phyloP scores from a whole-genome alignment of 2,888 invertebrate species.

The Melanophora roralis region DNA sequence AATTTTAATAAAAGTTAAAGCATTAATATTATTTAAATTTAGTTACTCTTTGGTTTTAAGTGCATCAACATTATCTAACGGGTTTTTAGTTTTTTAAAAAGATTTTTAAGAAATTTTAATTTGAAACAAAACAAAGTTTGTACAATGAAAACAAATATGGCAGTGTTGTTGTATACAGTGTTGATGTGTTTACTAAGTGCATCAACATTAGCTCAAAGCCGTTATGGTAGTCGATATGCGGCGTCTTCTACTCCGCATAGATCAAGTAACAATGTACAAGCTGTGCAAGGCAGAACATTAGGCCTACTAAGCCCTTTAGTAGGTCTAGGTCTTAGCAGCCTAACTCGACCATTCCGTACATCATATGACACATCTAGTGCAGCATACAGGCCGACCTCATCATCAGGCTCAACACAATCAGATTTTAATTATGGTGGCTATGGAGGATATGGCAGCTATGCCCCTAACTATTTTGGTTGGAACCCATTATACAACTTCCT shows the following conservation, averaged over 20 bases:
- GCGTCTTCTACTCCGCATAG: background rate
- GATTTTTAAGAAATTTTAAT: background rate
- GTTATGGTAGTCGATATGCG: constrained; percentile 6
- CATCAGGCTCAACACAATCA: background rate
- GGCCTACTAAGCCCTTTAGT: constrained; percentile 48
- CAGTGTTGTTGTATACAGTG: background rate
- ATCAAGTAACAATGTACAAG: constrained; percentile 7
- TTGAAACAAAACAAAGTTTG: background rate
- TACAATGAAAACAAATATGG: constrained; percentile 15
- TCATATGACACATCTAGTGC: constrained; percentile 21
- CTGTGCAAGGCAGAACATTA: constrained; percentile 57
- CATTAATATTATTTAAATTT: background rate
- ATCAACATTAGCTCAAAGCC: constrained; percentile 30
- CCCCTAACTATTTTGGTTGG: background rate
- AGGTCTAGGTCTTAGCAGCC: constrained; percentile 21
- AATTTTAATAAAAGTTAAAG: constrained; percentile 26
- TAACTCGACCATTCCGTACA: background rate
- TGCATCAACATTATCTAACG: background rate
- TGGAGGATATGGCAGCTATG: constrained; percentile 18
- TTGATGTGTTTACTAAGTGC: background rate
- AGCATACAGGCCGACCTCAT: constrained; percentile 9
- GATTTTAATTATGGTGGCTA: constrained; percentile 52
- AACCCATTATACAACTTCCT: background rate
- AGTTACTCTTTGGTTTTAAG: constrained; percentile 18
- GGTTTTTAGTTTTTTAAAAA: background rate